Conservation (phyloP, 2,888 invertebrate genomes). For the Ectemnius continuus region DNA sequence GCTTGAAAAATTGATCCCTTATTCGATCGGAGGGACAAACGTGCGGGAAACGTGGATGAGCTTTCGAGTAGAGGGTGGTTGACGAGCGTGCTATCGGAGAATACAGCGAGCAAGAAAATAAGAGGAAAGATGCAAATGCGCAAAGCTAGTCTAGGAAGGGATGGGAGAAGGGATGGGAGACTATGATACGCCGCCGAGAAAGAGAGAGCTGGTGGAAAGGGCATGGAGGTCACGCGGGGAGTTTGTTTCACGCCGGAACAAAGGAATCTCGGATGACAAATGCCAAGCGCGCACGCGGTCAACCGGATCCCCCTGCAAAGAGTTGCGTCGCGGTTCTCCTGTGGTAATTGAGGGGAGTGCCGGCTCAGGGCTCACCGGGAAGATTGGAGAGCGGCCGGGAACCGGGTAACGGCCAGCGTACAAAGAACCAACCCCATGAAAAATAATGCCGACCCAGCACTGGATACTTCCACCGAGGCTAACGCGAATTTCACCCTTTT, state of each 20-base stretch:
- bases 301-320: conserved; percentile 65
- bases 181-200: background rate
- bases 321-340: conserved; percentile 36
- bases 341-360: conserved; percentile 23
- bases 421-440: conserved; percentile 56
- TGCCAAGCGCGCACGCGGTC: conserved; percentile 69
- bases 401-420: conserved; percentile 12
- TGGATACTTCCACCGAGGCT: conserved; percentile 1
- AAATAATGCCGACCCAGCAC: conserved; percentile 52
- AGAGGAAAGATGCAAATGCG: background rate
- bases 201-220: background rate
- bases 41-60: background rate
- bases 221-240: conserved; percentile 36
- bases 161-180: background rate
- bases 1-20: conserved; percentile 3
- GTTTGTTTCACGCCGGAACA: conserved; percentile 71
- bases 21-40: background rate
- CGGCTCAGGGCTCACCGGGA: conserved; percentile 24
- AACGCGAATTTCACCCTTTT: conserved; percentile 46
- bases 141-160: background rate
- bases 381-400: conserved; percentile 19
- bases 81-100: background rate
- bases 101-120: conserved; percentile 6
- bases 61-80: background rate
- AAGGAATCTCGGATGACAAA: conserved; percentile 73